These are phyloP conservation scores for Neoaliturus tenellus DNA, from an alignment of 2,888 invertebrate species.

Conservation along the genomic window DNA sequence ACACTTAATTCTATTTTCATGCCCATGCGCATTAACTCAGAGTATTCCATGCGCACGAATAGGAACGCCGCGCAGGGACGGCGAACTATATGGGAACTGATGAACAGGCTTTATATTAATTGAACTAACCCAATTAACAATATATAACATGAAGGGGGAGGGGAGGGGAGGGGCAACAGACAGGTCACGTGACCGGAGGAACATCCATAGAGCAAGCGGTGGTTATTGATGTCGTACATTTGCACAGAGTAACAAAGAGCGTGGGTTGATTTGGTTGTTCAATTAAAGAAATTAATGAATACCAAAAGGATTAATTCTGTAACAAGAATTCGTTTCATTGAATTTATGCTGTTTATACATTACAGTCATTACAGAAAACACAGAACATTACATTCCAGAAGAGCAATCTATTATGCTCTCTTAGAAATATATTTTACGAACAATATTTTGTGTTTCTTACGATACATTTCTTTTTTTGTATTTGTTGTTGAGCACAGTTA, in stretches of 20 bases:
- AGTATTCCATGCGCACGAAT: neutral
- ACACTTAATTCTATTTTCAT: slow-evolving; percentile 17
- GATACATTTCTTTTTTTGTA: too few species aligned
- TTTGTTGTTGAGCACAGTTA: too few species aligned
- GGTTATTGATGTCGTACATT: neutral
- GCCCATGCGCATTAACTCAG: slow-evolving; percentile 10
- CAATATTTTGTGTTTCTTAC: too few species aligned
- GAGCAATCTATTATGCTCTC: too few species aligned
- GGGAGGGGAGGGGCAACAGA: slow-evolving; percentile 30
- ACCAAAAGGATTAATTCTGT: too few species aligned
- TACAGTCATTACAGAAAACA: too few species aligned
- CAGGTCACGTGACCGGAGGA: slow-evolving; percentile 8
- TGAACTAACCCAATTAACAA: slow-evolving; percentile 62
- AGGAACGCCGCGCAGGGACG: neutral
- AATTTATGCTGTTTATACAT: too few species aligned
- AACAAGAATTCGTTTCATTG: too few species aligned
- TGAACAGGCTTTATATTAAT: slow-evolving; percentile 11
- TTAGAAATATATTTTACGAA: too few species aligned
- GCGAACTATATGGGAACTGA: slow-evolving; percentile 10
- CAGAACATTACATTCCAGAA: too few species aligned
- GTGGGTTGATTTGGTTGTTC: too few species aligned
- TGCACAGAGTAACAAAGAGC: slow-evolving; percentile 12
- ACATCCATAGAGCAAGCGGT: slow-evolving; percentile 17
- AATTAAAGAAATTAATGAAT: neutral
- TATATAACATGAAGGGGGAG: slow-evolving; percentile 58